Conservation (phyloP, 2,888 invertebrate genomes). For the Limnephilus auricula region DNA sequence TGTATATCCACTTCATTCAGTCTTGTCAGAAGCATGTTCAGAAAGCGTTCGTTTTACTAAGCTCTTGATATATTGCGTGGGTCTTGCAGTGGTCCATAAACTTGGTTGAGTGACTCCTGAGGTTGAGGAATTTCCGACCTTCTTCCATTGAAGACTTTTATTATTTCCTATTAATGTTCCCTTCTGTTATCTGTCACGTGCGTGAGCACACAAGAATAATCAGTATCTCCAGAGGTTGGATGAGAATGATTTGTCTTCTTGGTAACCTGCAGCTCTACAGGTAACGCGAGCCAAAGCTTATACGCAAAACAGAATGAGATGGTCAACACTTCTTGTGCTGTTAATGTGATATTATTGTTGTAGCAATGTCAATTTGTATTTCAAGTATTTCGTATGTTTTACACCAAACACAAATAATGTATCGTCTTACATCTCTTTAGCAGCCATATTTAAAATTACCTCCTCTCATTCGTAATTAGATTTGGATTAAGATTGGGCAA, state of each 20-base stretch:
- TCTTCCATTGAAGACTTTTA: neutral
- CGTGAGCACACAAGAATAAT: neutral
- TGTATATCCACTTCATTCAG: neutral
- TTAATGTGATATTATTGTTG: constrained; percentile 2
- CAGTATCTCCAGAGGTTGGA: neutral
- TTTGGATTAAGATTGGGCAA: neutral
- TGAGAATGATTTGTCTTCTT: neutral
- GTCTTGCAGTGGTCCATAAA: neutral
- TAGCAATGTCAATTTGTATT: neutral
- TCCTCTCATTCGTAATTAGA: neutral
- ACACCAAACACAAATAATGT: neutral
- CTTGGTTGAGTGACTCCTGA: neutral
- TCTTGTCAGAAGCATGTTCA: neutral
- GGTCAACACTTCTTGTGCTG: neutral
- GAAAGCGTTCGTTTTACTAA: neutral
- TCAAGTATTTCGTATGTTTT: neutral
- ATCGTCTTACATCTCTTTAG: neutral
- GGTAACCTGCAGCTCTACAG: neutral
- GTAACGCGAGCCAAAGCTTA: neutral
- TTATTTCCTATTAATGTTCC: neutral
- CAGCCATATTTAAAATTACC: neutral
- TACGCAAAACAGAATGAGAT: neutral
- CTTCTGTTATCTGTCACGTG: neutral
- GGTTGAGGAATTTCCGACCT: neutral
- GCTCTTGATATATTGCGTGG: neutral